phyloP scores from a whole-genome alignment of 1,140 invertebrate species.

The Chionoecetes opilio region DNA sequence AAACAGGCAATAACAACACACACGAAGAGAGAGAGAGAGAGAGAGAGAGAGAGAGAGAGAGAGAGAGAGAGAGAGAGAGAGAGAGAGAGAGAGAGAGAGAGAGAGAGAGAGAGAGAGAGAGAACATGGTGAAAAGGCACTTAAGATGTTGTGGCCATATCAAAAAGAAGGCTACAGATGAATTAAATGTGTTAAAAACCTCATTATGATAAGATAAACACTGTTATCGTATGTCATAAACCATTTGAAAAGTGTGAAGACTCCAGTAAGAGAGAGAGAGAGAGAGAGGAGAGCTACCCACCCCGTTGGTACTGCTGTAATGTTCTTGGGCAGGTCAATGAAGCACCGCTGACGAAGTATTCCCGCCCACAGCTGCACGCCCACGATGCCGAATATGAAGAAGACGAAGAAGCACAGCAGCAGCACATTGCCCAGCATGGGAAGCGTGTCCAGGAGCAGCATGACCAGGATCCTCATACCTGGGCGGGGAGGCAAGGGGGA shows the following conservation, averaged over 20 bases:
- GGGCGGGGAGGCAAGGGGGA: slow-evolving; percentile 69
- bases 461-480: slow-evolving; percentile 99
- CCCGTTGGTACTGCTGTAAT: slow-evolving; percentile 82
- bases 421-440: slow-evolving; percentile 99
- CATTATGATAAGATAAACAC: no score
- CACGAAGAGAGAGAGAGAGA: not conserved
- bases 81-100: not conserved
- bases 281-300: slow-evolving; percentile 33
- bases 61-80: no score
- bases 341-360: slow-evolving; percentile 96
- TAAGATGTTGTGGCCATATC: no score
- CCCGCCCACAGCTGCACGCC: slow-evolving; percentile 99
- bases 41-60: no score
- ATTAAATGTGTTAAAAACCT: slow-evolving; percentile 40
- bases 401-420: slow-evolving; percentile 99
- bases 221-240: not conserved
- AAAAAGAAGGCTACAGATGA: slow-evolving; percentile 2
- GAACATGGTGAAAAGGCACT: no score
- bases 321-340: slow-evolving; percentile 86
- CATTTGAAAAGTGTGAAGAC: not conserved
- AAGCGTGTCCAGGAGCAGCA: slow-evolving; percentile 98
- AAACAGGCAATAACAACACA: not conserved
- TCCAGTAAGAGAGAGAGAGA: slow-evolving; percentile 68
- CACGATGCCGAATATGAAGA: slow-evolving; percentile 99
- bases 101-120: not conserved